Evolutionary conservation across 2,113 vertebrate genomes (phyloP).

Genomic region (Sylvietta virens): DNA sequence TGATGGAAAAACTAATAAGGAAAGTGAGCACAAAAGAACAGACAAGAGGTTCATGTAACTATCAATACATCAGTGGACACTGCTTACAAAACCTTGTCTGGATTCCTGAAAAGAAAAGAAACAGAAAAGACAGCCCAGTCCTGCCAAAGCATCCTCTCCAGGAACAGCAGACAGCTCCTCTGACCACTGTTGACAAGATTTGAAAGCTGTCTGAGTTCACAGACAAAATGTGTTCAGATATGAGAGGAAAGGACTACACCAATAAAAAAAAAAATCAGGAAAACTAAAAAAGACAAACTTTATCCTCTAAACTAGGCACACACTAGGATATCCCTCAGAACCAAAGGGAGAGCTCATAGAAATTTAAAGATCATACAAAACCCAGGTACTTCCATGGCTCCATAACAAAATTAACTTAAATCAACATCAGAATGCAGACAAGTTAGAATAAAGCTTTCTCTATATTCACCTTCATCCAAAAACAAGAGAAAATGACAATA

Average conservation of each 20-base stretch:
- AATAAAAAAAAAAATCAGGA: neutral
- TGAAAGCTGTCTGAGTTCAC: neutral
- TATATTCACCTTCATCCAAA: neutral
- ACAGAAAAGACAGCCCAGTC: neutral
- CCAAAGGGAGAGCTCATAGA: neutral
- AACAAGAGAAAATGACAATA: neutral
- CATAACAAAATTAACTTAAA: neutral
- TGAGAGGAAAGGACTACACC: neutral
- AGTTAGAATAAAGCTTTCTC: neutral
- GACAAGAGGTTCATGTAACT: neutral
- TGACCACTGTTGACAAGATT: neutral
- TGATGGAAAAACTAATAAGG: neutral
- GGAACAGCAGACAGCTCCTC: neutral
- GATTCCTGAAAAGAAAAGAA: neutral
- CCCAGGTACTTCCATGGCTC: neutral
- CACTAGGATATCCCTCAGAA: neutral
- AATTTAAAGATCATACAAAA: neutral
- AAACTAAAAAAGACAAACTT: neutral
- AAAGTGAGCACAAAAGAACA: neutral
- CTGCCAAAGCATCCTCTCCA: neutral
- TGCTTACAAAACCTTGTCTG: neutral
- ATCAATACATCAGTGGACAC: neutral
- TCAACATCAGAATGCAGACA: neutral
- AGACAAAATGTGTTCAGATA: neutral
- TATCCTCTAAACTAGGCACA: neutral